Base-by-base conservation (phyloP, 2,113 vertebrate genomes). In the Coryphaenoides rupestris region DNA sequence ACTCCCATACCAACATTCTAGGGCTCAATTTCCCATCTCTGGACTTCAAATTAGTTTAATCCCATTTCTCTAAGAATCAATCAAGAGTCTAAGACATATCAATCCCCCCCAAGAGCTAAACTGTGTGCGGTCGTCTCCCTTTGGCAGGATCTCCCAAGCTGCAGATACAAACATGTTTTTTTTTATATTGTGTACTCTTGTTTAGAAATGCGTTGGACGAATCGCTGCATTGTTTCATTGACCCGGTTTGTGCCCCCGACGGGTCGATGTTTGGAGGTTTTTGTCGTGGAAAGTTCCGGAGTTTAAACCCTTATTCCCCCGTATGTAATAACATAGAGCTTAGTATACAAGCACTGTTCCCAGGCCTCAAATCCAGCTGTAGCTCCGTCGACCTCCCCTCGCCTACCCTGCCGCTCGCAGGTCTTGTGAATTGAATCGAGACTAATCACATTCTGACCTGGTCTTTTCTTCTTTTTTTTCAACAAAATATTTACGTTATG, bases 401-500 rank as follows among this genome's bases (percentile, higher is more conserved):
- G 33, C 33, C 13, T 40, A 2, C 55, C 45, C 21, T 15, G 4
- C 6, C 23, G 21, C n/a, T 13, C 17, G 9, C 21, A 16, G 65
- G 66, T 75, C 79, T 77, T 70, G 71, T 69, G 62, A 78, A 70
- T 13, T 40, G 6, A 40, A 13, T 40, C 33, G 9, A 5, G 9
- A 63, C 61, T 21, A 58, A 78, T 76, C 65, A 3, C 33, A 10
- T 40, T 12, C 9, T 7, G 33, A 40, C 65, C 60, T 23, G 57
- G 76, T 74, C 67, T 1, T 12, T 55, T 46, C 24, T 19, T 45
- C 23, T 21, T 45, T 13, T 56, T 17, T 6, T 1, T 21, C 21
- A 19, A 69, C 22, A 66, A 79, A 79, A 74, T 80, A 68, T 83
- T 74, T 70, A 67, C 16, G 16, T 28, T 63, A 24, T 69, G 3